phyloP scores from a whole-genome alignment of 2,888 invertebrate species.

The Campopleginae sp. region DNA sequence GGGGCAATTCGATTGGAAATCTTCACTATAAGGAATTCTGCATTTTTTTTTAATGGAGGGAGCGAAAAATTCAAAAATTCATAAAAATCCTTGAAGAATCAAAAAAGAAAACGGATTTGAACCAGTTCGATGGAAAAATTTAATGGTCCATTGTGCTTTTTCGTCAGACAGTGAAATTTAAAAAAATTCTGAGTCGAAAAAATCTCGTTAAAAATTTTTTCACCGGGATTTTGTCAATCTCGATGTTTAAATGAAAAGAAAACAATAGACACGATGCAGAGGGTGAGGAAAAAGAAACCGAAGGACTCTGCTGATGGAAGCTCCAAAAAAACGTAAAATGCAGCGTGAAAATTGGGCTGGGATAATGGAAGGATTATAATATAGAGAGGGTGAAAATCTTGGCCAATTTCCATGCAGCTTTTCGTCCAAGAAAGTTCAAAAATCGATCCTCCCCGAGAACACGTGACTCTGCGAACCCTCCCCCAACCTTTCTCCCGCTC shows the following conservation, averaged over 20 bases:
- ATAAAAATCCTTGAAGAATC: not conserved
- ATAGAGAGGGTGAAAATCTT: not conserved
- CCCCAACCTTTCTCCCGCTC: not conserved
- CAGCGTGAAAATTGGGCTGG: not conserved
- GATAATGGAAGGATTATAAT: not conserved
- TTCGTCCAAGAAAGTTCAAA: constrained; percentile 43
- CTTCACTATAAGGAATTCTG: not conserved
- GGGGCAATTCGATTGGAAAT: not conserved
- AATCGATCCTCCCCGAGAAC: constrained; percentile 18
- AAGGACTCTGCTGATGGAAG: not conserved
- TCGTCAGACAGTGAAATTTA: not conserved
- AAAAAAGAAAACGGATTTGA: not conserved
- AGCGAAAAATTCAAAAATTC: not conserved
- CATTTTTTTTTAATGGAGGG: constrained; percentile 27
- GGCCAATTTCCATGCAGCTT: not conserved
- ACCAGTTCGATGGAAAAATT: not conserved
- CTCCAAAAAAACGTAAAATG: not conserved
- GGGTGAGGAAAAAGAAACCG: not conserved
- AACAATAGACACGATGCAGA: not conserved
- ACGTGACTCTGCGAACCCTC: not conserved
- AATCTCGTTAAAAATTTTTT: not conserved
- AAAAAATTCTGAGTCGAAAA: not conserved
- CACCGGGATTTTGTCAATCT: not conserved
- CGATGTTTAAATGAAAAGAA: not conserved
- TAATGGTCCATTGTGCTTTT: not conserved